Evolutionary conservation across 2,113 vertebrate species (phyloP).

Genomic region (Phodopus roborovskii): DNA sequence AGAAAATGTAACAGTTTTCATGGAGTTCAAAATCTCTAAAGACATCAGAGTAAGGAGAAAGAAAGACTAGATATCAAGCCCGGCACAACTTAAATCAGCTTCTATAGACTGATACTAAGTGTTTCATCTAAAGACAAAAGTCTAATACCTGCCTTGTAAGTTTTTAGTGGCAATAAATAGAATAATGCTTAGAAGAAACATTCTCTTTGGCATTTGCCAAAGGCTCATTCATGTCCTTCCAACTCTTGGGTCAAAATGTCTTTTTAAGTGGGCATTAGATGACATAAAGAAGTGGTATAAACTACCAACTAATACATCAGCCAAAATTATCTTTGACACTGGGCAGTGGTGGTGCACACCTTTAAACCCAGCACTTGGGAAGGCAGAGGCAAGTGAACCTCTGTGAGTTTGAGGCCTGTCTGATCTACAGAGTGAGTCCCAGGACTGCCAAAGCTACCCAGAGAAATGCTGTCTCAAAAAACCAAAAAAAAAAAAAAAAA

Average conservation of each 20-base stretch:
- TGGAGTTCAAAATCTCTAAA: slow-evolving; percentile 19
- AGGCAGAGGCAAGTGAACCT: too few relatives aligned
- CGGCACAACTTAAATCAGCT: not conserved
- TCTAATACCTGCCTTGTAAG: not conserved
- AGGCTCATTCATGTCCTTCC: not conserved
- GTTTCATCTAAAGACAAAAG: not conserved
- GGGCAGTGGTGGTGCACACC: too few relatives aligned
- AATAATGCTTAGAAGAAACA: not conserved
- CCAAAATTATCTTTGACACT: not conserved
- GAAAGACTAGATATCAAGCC: not conserved
- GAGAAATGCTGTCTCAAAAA: too few relatives aligned
- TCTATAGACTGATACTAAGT: not conserved
- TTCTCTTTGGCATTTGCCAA: not conserved
- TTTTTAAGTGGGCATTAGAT: not conserved
- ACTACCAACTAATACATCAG: not conserved
- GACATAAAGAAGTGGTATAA: not conserved
- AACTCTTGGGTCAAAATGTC: slow-evolving; percentile 17
- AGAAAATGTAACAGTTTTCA: not conserved
- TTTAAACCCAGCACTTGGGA: too few relatives aligned
- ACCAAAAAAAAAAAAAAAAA: not conserved
- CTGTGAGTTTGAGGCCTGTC: too few relatives aligned
- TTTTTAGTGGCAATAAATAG: slow-evolving; percentile 9
- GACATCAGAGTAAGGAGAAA: not conserved
- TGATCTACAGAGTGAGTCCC: too few relatives aligned
- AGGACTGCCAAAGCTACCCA: too few relatives aligned